Percentiles rank a stretch among this genome's conserved stretches.
Evolutionary conservation across 2,797 vertebrate species (phyloP).

Genomic region (Arrhamphus sclerolepis): DNA sequence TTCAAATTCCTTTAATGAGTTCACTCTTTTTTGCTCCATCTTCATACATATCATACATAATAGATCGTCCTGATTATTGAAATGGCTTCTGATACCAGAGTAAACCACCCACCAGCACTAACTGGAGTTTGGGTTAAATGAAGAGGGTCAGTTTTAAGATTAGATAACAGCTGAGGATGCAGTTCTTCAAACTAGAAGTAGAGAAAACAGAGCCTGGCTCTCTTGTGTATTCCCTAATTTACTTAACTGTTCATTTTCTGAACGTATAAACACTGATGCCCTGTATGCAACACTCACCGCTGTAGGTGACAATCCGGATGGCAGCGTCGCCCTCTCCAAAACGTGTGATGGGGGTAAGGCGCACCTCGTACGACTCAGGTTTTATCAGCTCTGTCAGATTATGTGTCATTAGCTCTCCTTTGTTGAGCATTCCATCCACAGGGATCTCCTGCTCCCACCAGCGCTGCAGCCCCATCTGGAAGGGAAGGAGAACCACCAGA

Average conservation of each 20-base stretch:
- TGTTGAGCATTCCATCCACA: conserved; percentile 90
- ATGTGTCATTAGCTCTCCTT: conserved; percentile 95
- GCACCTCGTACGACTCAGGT: conserved; percentile 94
- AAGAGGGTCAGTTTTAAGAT: conserved; percentile 23
- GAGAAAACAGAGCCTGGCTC: no score
- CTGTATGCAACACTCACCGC: conserved; percentile 81
- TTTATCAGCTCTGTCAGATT: conserved; percentile 96
- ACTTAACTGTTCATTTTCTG: no score
- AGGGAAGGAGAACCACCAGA: neutral
- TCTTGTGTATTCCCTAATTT: no score
- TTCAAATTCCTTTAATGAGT: conserved; percentile 50
- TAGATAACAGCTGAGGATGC: conserved; percentile 27
- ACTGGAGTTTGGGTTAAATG: conserved; percentile 10
- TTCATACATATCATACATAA: conserved; percentile 34
- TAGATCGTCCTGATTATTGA: conserved; percentile 15
- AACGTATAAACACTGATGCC: no score
- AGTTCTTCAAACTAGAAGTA: no score
- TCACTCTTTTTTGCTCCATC: conserved; percentile 23
- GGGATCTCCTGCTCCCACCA: conserved; percentile 99
- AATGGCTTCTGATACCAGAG: conserved; percentile 29
- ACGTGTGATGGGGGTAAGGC: conserved; percentile 94
- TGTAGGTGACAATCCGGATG: conserved; percentile 94
- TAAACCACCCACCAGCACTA: conserved; percentile 35
- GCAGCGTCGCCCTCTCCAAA: conserved; percentile 96
- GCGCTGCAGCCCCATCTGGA: conserved; percentile 91